Conservation (phyloP, 1,140 invertebrate species). For the Chymomyza costata region DNA sequence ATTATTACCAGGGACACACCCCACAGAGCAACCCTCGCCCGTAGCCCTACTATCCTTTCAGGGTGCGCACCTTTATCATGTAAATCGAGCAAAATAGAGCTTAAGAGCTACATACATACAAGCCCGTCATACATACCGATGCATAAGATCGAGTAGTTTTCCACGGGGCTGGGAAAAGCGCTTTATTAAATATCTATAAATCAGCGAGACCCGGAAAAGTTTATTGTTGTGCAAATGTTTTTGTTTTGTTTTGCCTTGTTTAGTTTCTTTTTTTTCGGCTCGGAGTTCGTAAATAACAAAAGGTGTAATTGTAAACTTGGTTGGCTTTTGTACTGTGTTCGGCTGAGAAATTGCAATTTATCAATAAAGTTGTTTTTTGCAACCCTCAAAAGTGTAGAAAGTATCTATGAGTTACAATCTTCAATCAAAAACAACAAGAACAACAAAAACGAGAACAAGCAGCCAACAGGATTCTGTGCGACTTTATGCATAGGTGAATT, state of each 20-base stretch:
- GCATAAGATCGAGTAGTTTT: too few relatives aligned
- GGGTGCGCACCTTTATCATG: conserved; percentile 18
- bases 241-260: conserved; percentile 14
- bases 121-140: conserved; percentile 13
- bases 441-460: conserved; percentile 43
- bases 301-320: conserved; percentile 54
- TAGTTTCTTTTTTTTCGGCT: too few relatives aligned
- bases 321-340: conserved; percentile 34
- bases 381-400: conserved; percentile 12
- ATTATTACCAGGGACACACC: conserved; percentile 50
- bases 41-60: too few relatives aligned
- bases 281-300: too few relatives aligned
- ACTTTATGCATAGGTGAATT: conserved; percentile 16
- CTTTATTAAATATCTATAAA: conserved; percentile 64
- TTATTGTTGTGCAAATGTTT: conserved; percentile 67
- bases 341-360: conserved; percentile 59
- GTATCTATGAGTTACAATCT: background rate
- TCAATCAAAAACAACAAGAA: conserved; percentile 4
- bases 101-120: too few relatives aligned
- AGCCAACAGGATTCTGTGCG: too few relatives aligned
- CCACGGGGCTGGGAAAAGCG: conserved; percentile 49
- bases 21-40: conserved; percentile 4
- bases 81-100: conserved; percentile 9
- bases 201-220: conserved; percentile 47
- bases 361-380: conserved; percentile 53